A percentile compares a stretch with the other conserved stretches of the same genome.
Evolutionary conservation across 2,113 vertebrate genomes (phyloP).

Genomic region (Pardalotus punctatus): DNA sequence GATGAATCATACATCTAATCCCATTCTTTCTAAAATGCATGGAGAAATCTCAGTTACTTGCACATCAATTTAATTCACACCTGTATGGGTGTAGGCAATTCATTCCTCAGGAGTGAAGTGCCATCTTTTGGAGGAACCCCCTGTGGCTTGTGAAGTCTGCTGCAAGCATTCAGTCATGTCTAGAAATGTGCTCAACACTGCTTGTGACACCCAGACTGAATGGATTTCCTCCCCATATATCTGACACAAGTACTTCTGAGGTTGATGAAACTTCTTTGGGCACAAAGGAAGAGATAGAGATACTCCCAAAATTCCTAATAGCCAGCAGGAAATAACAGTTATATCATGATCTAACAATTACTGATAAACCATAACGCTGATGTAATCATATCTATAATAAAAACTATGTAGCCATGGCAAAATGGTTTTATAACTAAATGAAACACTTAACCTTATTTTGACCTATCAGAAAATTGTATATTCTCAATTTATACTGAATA

Average conservation of each 20-base stretch:
- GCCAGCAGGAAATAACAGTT: neutral
- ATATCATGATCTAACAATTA: neutral
- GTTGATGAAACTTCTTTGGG: constrained; percentile 39
- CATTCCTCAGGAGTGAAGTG: neutral
- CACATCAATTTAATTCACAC: neutral
- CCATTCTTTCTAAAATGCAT: neutral
- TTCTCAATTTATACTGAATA: neutral
- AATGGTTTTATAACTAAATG: neutral
- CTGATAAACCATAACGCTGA: neutral
- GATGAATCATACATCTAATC: neutral
- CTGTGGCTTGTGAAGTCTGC: neutral
- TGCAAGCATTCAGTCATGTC: neutral
- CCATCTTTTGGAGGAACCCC: neutral
- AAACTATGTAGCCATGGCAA: neutral
- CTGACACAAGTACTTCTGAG: constrained; percentile 27
- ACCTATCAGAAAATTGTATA: neutral
- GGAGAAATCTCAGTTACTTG: neutral
- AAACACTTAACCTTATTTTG: neutral
- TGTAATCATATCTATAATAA: neutral
- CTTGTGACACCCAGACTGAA: neutral
- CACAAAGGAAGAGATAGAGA: constrained; percentile 22
- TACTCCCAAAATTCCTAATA: constrained; percentile 37
- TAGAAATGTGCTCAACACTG: neutral
- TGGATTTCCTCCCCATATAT: neutral
- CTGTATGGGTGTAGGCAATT: neutral